Evolutionary conservation across 2,113 vertebrate genomes (phyloP), one percentile per base, ranked within the genome.

Genomic region (Cephalopterus ornatus): DNA sequence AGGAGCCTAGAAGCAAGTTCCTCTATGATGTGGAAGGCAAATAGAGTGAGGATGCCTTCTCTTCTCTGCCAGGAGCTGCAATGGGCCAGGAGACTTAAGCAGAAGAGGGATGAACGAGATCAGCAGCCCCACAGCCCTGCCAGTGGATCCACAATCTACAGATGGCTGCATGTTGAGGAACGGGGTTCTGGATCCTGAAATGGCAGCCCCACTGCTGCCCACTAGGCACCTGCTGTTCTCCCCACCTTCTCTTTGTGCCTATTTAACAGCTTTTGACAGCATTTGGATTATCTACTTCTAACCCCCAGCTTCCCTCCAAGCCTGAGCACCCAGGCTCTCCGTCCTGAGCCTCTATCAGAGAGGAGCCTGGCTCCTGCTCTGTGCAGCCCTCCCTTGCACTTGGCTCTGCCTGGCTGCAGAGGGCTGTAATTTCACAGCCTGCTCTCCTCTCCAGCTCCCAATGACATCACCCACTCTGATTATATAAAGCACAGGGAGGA

Each of bases 391-490:
- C 70, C 79, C 89, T 70, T 94, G 89, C 73, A 47, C 91, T 95
- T 71, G 89, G 91, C 94, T 95, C 44, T 93, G 93, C 71, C 81
- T 58, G 88, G 94, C 97, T 97, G 96, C 95, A 94, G 96, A 97
- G 94, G 88, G 89, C 97, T 97, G 97, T 59, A 94, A 92, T 91
- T 94, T 92, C 93, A 85, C 96, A 96, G 95, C 87, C 76, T 87
- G 89, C 83, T 96, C 95, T 97, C 73, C 85, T 94, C 95, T 93
- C 75, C 17, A 9, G 93, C 81, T 96, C 91, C 88, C 94, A 96
- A 93, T 97, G 97, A 97, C 97, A 97, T 97, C 97, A 97, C 72
- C 95, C 56, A 20, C 82, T 97, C 88, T 35, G 96, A 85, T 97
- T 97, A 97, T 88, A 97, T 97, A 97, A 97, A 92, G 95, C 87